Conservation (phyloP, 2,113 vertebrate genomes). For the Seriola aureovittata region DNA sequence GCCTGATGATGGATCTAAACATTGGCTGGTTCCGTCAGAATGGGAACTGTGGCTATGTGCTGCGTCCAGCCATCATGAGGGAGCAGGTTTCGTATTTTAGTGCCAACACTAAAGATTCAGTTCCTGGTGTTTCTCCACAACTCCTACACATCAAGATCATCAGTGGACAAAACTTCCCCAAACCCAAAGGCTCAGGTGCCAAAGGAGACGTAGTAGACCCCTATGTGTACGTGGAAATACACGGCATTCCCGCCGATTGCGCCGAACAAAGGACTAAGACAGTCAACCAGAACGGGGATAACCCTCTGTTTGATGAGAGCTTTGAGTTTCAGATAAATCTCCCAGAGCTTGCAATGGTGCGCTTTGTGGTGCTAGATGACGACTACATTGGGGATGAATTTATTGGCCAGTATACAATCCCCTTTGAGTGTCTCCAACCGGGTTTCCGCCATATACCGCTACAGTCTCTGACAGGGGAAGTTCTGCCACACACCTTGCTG, state of each 20-base stretch:
- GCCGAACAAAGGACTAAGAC: constrained; percentile 98
- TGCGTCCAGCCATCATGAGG: constrained; percentile 97
- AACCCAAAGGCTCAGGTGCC: constrained; percentile 97
- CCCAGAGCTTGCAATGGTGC: constrained; percentile 96
- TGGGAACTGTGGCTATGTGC: constrained; percentile 95
- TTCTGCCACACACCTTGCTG: constrained; percentile 91
- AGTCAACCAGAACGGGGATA: constrained; percentile 95
- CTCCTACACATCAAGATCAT: constrained; percentile 98
- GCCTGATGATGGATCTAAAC: constrained; percentile 99
- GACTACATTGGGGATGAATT: constrained; percentile 99
- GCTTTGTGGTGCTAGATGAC: constrained; percentile 97
- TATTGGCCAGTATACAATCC: constrained; percentile 97
- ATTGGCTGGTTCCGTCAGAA: constrained; percentile 98
- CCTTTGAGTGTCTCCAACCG: constrained; percentile 97
- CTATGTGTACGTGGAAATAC: constrained; percentile 97
- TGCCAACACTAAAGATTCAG: constrained; percentile 96
- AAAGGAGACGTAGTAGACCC: constrained; percentile 98
- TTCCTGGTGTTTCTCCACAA: constrained; percentile 97
- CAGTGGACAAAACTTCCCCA: constrained; percentile 97
- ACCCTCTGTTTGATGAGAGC: constrained; percentile 97
- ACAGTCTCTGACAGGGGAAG: constrained; percentile 94
- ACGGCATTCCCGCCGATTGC: constrained; percentile 97
- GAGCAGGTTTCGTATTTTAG: constrained; percentile 98
- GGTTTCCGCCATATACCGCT: constrained; percentile 95
- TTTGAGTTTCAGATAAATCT: constrained; percentile 99